phyloP scores from a whole-genome alignment of 2,888 invertebrate genomes.

The Candidula unifasciata region DNA sequence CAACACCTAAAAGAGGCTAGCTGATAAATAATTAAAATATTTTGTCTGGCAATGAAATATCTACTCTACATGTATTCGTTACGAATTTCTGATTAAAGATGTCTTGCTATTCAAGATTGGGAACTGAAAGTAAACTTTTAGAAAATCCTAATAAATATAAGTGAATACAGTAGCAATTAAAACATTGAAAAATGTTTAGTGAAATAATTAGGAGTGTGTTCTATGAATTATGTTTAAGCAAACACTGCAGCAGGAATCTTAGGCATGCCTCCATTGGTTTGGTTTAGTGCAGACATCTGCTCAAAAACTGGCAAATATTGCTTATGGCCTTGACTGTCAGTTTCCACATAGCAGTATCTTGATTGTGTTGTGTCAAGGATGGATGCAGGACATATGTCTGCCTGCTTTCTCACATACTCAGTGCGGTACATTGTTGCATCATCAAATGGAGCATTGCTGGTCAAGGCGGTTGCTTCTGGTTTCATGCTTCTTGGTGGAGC shows the following conservation, averaged over 20 bases:
- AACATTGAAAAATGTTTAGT: background rate
- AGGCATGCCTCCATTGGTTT: slow-evolving; percentile 27
- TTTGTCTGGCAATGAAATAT: too few species aligned
- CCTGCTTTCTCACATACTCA: slow-evolving; percentile 72
- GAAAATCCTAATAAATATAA: background rate
- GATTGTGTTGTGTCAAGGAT: slow-evolving; percentile 67
- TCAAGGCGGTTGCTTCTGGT: slow-evolving; percentile 63
- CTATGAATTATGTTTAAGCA: slow-evolving; percentile 1
- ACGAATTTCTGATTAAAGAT: too few species aligned
- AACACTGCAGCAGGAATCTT: slow-evolving; percentile 43
- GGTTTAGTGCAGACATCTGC: slow-evolving; percentile 35
- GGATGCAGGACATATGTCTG: slow-evolving; percentile 73
- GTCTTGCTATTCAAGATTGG: too few species aligned
- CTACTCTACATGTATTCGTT: too few species aligned
- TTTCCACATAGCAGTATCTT: slow-evolving; percentile 65
- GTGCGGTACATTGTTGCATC: slow-evolving; percentile 75
- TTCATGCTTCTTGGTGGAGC: slow-evolving; percentile 63
- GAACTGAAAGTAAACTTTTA: background rate
- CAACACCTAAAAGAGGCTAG: too few species aligned
- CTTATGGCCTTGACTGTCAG: slow-evolving; percentile 73
- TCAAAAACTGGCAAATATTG: slow-evolving; percentile 66
- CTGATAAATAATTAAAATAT: too few species aligned
- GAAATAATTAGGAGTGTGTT: background rate
- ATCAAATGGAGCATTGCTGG: slow-evolving; percentile 72
- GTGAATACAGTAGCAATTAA: background rate